Evolutionary conservation across 2,113 vertebrate species (phyloP).

Genomic region (Oostethus manadensis): DNA sequence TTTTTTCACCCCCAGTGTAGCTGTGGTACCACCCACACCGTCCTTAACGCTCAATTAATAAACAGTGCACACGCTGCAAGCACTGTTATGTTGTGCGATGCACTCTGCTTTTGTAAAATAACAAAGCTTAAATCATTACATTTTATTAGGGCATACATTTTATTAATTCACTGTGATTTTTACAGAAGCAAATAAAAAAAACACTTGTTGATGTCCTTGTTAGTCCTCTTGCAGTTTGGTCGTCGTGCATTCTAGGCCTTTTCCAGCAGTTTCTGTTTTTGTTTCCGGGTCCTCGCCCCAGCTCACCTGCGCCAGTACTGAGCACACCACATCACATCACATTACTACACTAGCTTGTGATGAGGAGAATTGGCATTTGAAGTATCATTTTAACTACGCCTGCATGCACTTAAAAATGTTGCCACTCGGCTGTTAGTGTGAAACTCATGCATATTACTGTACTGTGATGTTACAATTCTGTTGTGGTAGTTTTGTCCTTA

Average conservation of each 20-base stretch:
- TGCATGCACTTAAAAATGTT: background rate
- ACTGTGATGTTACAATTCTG: too few species aligned
- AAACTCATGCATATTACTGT: too few species aligned
- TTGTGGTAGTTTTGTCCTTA: background rate
- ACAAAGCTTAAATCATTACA: background rate
- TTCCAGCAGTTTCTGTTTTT: constrained; percentile 42
- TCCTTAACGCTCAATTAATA: constrained; percentile 39
- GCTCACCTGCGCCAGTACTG: constrained; percentile 77
- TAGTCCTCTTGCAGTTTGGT: constrained; percentile 56
- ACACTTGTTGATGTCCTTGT: constrained; percentile 18
- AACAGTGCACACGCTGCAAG: constrained; percentile 31
- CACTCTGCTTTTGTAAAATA: background rate
- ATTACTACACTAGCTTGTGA: background rate
- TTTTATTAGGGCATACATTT: constrained; percentile 67
- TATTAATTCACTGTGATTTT: constrained; percentile 57
- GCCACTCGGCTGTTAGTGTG: too few species aligned
- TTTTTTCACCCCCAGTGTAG: constrained; percentile 39
- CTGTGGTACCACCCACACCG: constrained; percentile 27
- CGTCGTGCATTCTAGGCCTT: constrained; percentile 41
- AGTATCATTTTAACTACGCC: background rate
- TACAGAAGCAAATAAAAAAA: constrained; percentile 58
- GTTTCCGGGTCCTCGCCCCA: constrained; percentile 10
- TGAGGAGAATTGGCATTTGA: background rate
- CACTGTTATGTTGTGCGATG: background rate
- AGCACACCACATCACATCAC: background rate